phyloP scores from a whole-genome alignment of 2,113 vertebrate genomes.

The Eudyptes chrysolophus region DNA sequence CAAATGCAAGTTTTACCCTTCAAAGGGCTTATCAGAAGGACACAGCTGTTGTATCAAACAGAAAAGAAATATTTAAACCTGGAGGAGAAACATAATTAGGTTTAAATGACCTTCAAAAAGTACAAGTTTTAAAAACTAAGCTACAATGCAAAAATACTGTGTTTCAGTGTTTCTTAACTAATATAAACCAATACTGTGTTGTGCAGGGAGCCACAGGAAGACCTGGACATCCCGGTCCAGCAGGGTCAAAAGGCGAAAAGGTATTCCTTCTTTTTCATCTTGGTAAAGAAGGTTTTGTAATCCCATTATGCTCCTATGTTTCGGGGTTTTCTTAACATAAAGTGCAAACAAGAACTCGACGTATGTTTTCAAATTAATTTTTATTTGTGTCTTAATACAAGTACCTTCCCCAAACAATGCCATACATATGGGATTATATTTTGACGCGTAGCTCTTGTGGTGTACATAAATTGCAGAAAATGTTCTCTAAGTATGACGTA shows the following conservation, averaged over 20 bases:
- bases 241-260: constrained; percentile 80
- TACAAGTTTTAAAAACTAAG: constrained; percentile 8
- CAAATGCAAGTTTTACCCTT: constrained; percentile 50
- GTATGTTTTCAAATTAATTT: neutral
- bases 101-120: constrained; percentile 50
- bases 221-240: constrained; percentile 78
- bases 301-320: neutral
- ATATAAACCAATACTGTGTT: constrained; percentile 29
- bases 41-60: constrained; percentile 36
- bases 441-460: neutral
- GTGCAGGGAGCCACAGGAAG: constrained; percentile 88
- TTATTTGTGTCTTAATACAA: neutral
- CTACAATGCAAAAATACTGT: neutral
- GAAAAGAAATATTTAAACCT: constrained; percentile 48
- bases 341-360: neutral
- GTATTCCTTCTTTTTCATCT: constrained; percentile 47
- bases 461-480: neutral
- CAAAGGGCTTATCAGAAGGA: constrained; percentile 38
- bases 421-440: neutral
- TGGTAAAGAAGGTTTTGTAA: neutral
- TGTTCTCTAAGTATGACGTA: neutral
- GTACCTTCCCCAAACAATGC: neutral
- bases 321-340: neutral
- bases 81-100: constrained; percentile 31
- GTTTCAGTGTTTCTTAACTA: constrained; percentile 28